phyloP scores from a whole-genome alignment of 2,797 vertebrate genomes.

The Ctenochaetus hawaiiensis region DNA sequence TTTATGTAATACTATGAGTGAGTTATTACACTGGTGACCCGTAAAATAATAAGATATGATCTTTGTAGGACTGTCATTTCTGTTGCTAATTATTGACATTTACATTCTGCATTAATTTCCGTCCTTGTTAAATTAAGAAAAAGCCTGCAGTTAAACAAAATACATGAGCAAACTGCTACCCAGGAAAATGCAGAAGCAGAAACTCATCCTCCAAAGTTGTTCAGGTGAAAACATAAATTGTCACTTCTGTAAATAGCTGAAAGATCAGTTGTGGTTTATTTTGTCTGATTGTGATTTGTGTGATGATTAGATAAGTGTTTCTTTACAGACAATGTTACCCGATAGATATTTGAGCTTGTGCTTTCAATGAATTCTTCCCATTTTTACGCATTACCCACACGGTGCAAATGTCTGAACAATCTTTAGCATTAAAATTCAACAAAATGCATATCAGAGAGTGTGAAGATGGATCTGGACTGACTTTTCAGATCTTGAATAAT shows the following conservation, averaged over 20 bases:
- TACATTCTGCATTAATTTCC: background rate
- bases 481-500: slow-evolving; percentile 17
- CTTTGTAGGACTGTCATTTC: background rate
- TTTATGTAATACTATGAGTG: background rate
- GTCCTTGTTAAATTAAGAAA: too few relatives aligned
- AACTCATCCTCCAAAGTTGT: background rate
- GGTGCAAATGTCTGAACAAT: background rate
- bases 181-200: background rate
- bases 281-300: too few relatives aligned
- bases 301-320: background rate
- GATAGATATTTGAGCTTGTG: too few relatives aligned
- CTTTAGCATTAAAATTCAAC: background rate
- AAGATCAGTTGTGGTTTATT: too few relatives aligned
- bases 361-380: background rate
- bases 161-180: background rate
- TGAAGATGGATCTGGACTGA: background rate
- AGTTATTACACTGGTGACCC: background rate
- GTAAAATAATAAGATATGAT: background rate
- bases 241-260: too few relatives aligned
- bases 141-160: background rate
- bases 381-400: background rate
- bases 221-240: background rate
- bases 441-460: background rate
- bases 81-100: background rate
- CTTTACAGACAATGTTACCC: background rate